Evolutionary conservation across 2,113 vertebrate genomes (phyloP), one percentile per base, ranked within the genome.

Genomic region (Leptosomus discolor): DNA sequence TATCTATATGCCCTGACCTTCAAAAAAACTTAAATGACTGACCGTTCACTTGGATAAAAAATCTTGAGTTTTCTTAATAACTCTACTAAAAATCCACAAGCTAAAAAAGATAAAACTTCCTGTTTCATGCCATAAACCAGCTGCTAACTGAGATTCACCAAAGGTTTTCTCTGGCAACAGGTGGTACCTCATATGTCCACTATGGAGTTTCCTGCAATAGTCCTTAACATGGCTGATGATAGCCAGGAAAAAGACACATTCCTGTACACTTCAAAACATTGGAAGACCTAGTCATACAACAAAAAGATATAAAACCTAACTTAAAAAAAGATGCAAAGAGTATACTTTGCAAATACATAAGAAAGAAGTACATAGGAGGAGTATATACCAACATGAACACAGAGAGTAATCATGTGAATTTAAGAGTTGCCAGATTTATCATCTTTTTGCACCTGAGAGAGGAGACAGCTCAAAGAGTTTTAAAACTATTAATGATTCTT

Each of bases 21-120:
- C 92, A 92, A 56, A 85, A 81, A 22, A 57, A 83, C 88, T 93
- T 69, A 94, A 88, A 61, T 57, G 53, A 84, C 22, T 95, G 65
- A 92, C 78, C 34, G 77, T 37, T 53, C 69, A 92, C 30, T 57
- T 94, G 57, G 60, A 91, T 71, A 83, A 81, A 96, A 94, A 89
- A 92, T 56, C 43, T 45, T 61, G 14, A 67, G 23, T 86, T 86
- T 64, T 74, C 73, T 51, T 67, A 80, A 4, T 46, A 87, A 95
- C 36, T 75, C 58, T 37, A 84, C 57, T 61, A 95, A 88, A 92
- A 91, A 81, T n/a, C 46, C 46, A 75, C 43, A 77, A 91, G 45
- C 11, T 86, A 56, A 91, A 88, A 70, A 46, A 53, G 46, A 85
- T 32, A 81, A 71, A 86, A 19, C 23, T 74, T 92, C 71, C 45